Conservation (phyloP, 2,113 vertebrate genomes). For the Alectura lathami region DNA sequence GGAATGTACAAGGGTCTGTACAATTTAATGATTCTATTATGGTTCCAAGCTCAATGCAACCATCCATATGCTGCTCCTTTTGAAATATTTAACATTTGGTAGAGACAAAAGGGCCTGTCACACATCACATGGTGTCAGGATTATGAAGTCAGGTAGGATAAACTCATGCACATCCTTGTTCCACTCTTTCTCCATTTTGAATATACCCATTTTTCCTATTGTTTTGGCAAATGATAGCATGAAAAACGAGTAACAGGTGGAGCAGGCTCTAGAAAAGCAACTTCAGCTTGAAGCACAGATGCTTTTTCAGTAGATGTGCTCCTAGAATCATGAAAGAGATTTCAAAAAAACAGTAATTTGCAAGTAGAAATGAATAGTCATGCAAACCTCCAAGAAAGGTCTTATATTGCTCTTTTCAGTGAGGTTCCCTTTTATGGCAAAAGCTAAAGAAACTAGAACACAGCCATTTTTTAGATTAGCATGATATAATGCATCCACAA, state of each 20-base stretch:
- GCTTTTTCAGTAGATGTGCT: neutral
- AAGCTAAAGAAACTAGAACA: constrained; percentile 2
- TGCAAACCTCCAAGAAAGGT: neutral
- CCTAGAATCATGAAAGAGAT: neutral
- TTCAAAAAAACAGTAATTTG: neutral
- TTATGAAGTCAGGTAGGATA: neutral
- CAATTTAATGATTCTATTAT: neutral
- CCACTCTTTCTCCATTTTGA: neutral
- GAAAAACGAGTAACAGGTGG: neutral
- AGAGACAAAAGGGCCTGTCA: neutral
- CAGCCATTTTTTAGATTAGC: neutral
- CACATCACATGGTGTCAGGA: neutral
- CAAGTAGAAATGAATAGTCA: neutral
- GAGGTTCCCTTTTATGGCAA: neutral
- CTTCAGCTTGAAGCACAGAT: neutral
- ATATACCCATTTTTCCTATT: neutral
- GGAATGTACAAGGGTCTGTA: neutral
- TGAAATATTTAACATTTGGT: constrained; percentile 56
- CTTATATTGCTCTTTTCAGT: constrained; percentile 31
- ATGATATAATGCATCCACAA: neutral
- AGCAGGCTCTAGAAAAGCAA: neutral
- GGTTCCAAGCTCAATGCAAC: neutral
- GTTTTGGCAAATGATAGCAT: neutral
- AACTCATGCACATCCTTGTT: neutral
- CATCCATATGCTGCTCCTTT: neutral